Percentiles rank a stretch among this genome's conserved stretches.
phyloP scores from a whole-genome alignment of 2,113 vertebrate species.

The Myiozetetes cayanensis region DNA sequence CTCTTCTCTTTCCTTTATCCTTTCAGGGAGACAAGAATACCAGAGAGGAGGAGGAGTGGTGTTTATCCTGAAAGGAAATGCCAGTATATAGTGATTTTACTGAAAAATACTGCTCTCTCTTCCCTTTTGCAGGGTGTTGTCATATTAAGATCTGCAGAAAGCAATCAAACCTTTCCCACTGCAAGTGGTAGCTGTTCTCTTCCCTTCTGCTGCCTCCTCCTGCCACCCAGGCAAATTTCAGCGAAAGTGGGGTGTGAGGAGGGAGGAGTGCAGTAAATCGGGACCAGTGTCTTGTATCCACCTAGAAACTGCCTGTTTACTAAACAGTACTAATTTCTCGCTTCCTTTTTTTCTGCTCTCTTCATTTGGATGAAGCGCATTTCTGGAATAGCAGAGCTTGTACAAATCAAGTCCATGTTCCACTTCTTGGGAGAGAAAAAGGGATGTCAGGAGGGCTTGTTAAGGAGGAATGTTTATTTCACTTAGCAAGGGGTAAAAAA shows the following conservation, averaged over 20 bases:
- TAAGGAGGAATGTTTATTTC: background rate
- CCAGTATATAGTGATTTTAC: background rate
- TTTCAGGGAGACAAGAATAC: background rate
- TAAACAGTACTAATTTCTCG: background rate
- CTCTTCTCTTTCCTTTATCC: background rate
- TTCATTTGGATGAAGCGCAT: background rate
- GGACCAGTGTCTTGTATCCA: background rate
- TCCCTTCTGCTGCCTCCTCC: background rate
- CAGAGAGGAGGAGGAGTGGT: background rate
- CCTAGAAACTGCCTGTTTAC: constrained; percentile 43
- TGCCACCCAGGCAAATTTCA: background rate
- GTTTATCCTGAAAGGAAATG: background rate
- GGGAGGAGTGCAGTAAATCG: background rate
- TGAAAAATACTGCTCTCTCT: background rate
- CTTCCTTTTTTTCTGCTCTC: constrained; percentile 4
- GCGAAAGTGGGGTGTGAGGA: background rate
- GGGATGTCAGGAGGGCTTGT: background rate
- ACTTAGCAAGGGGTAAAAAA: background rate
- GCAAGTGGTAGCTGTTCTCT: background rate
- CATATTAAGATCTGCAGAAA: background rate
- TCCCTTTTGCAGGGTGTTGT: background rate
- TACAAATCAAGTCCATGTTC: background rate
- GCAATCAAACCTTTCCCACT: background rate
- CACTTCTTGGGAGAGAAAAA: background rate
- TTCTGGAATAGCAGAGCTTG: constrained; percentile 8